Percentiles rank a stretch among this genome's conserved stretches.
Conservation (phyloP, 2,888 invertebrate species). For the Rhingia campestris region DNA sequence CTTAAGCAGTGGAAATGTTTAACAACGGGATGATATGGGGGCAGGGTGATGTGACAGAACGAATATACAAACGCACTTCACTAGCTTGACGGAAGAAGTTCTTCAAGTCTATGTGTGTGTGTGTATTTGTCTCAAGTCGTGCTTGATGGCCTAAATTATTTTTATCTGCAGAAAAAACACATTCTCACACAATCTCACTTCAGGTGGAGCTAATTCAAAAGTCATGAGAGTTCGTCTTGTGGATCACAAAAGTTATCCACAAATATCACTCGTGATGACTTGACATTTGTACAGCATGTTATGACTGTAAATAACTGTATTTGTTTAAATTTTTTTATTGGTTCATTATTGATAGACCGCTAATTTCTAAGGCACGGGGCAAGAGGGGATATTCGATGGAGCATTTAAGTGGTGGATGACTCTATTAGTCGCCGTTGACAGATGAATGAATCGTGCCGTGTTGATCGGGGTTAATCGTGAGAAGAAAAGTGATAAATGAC, state of each 20-base stretch:
- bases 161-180: slow-evolving; percentile 8
- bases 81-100: slow-evolving; percentile 29
- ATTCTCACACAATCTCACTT: background rate
- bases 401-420: slow-evolving; percentile 27
- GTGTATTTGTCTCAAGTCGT: background rate
- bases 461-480: slow-evolving; percentile 40
- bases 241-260: slow-evolving; percentile 28
- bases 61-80: background rate
- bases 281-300: background rate
- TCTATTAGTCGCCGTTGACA: slow-evolving; percentile 5
- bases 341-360: slow-evolving; percentile 32
- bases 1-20: slow-evolving; percentile 29
- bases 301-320: slow-evolving; percentile 25
- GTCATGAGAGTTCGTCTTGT: slow-evolving; percentile 26
- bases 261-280: slow-evolving; percentile 9
- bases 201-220: slow-evolving; percentile 24
- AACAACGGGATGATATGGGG: background rate
- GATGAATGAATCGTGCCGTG: slow-evolving; percentile 14
- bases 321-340: slow-evolving; percentile 30
- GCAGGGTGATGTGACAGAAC: background rate
- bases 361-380: slow-evolving; percentile 25
- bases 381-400: background rate
- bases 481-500: background rate
- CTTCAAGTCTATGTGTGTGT: background rate
- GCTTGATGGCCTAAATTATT: slow-evolving; percentile 23